phyloP scores from a whole-genome alignment of 2,888 invertebrate species.

The Selenia dentaria region DNA sequence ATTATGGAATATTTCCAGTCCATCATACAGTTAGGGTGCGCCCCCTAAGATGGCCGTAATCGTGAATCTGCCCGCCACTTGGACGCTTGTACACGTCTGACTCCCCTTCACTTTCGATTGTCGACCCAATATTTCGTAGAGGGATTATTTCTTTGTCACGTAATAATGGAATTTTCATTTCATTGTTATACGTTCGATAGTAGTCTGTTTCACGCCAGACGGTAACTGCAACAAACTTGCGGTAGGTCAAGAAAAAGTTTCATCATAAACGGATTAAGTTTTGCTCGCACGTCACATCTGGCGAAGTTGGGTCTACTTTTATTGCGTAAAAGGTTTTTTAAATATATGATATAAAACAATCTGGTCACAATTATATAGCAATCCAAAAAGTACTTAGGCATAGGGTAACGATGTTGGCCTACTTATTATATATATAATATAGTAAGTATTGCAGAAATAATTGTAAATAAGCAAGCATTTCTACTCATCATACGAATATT shows the following conservation, averaged over 20 bases:
- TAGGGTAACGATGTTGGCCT: no score
- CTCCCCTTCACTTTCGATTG: slow-evolving; percentile 55
- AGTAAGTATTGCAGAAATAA: no score
- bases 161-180: slow-evolving; percentile 37
- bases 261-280: slow-evolving; percentile 24
- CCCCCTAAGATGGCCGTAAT: slow-evolving; percentile 70
- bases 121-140: slow-evolving; percentile 44
- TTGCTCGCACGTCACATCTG: slow-evolving; percentile 7
- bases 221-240: slow-evolving; percentile 31
- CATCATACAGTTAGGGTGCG: slow-evolving; percentile 71
- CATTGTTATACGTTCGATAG: slow-evolving; percentile 24
- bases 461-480: no score
- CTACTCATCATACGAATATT: no score
- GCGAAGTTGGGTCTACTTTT: slow-evolving; percentile 6
- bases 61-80: slow-evolving; percentile 69
- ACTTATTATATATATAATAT: no score
- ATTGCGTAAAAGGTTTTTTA: no score
- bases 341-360: no score
- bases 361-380: no score
- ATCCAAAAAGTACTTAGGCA: no score
- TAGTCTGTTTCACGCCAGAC: slow-evolving; percentile 17
- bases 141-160: slow-evolving; percentile 41
- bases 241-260: slow-evolving; percentile 45
- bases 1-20: slow-evolving; percentile 81
- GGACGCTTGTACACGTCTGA: slow-evolving; percentile 47